Percentiles rank a stretch among this genome's conserved stretches.
These are phyloP conservation scores for Hipposideros larvatus DNA, from an alignment of 2,797 vertebrate genomes.

Conservation along the genomic window DNA sequence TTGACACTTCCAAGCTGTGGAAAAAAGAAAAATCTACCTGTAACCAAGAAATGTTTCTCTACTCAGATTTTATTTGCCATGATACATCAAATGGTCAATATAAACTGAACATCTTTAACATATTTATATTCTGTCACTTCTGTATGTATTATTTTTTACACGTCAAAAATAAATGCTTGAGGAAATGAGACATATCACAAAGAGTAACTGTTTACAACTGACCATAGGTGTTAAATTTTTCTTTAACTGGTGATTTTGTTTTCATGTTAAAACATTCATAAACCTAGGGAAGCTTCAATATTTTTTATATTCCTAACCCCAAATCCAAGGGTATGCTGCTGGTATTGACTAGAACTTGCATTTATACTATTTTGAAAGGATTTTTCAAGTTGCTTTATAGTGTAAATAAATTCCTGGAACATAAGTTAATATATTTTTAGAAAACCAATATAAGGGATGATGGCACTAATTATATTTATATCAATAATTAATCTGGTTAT, in stretches of 20 bases:
- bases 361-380: conserved; percentile 55
- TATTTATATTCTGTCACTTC: conserved; percentile 66
- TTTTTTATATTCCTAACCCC: not conserved
- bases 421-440: not conserved
- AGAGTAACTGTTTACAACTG: conserved; percentile 87
- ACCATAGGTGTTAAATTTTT: conserved; percentile 86
- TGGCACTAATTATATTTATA: not conserved
- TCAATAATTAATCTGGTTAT: conserved; percentile 19
- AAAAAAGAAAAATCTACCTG: conserved; percentile 52
- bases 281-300: conserved; percentile 28
- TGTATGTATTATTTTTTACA: conserved; percentile 63
- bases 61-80: conserved; percentile 15
- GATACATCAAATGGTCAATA: conserved; percentile 61
- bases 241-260: conserved; percentile 87
- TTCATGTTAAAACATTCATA: conserved; percentile 86
- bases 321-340: not conserved
- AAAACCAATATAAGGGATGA: conserved; percentile 10
- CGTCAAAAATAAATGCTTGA: conserved; percentile 71
- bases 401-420: conserved; percentile 1
- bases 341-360: conserved; percentile 20
- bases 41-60: conserved; percentile 54
- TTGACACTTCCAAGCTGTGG: not conserved
- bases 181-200: conserved; percentile 70
- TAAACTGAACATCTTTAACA: conserved; percentile 61
- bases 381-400: conserved; percentile 40